Percentiles rank a stretch among this genome's conserved stretches.
These are phyloP conservation scores for Nixonia krombeini DNA, from an alignment of 1,140 invertebrate genomes.

Conservation along the genomic window DNA sequence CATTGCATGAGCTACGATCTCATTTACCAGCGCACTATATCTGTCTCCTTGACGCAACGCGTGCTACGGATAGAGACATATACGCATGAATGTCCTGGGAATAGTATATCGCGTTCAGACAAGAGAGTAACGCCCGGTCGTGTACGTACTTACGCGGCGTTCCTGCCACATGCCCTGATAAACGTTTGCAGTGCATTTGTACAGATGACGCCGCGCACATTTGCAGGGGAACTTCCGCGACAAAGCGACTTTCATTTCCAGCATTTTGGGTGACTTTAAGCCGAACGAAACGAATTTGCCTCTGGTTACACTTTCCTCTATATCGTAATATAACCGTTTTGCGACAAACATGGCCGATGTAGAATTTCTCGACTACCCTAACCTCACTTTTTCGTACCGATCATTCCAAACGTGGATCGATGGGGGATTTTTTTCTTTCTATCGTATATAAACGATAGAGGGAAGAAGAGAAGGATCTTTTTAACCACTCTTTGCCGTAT, in stretches of 20 bases:
- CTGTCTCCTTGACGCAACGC: slow-evolving; percentile 51
- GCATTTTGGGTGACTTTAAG: too few species aligned
- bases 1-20: slow-evolving; percentile 49
- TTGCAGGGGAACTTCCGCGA: slow-evolving; percentile 2
- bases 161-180: slow-evolving; percentile 21
- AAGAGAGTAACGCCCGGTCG: slow-evolving; percentile 11
- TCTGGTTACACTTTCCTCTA: too few species aligned
- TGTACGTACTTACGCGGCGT: slow-evolving; percentile 23
- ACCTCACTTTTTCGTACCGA: too few species aligned
- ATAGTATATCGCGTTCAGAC: slow-evolving; percentile 16
- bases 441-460: too few species aligned
- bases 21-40: slow-evolving; percentile 54
- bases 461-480: too few species aligned
- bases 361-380: too few species aligned
- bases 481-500: too few species aligned
- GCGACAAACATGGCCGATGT: too few species aligned
- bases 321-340: too few species aligned
- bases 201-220: slow-evolving; percentile 14
- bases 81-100: slow-evolving; percentile 5
- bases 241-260: not conserved
- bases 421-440: too few species aligned
- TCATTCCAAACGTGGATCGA: too few species aligned
- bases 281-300: too few species aligned
- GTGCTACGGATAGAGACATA: slow-evolving; percentile 13
- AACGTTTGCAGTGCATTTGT: slow-evolving; percentile 9